These are phyloP conservation scores for Philonicus albiceps DNA, from an alignment of 2,888 invertebrate species.

Conservation along the genomic window DNA sequence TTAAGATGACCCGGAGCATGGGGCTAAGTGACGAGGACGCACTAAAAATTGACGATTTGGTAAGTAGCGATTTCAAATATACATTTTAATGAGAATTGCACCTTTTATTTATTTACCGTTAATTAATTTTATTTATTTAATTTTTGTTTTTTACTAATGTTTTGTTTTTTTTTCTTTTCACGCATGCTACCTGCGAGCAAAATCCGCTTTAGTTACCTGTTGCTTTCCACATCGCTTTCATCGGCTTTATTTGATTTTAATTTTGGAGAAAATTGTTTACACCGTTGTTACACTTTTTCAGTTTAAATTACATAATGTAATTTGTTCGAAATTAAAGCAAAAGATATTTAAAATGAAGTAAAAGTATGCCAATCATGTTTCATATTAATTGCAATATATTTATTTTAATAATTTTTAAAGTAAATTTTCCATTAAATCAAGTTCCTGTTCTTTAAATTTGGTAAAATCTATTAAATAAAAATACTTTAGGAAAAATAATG, in stretches of 20 bases:
- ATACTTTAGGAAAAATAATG: background rate
- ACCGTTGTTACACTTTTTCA: background rate
- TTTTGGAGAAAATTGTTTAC: background rate
- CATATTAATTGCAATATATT: background rate
- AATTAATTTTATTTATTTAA: no score
- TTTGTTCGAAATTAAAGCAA: background rate
- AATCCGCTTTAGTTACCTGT: conserved; percentile 1
- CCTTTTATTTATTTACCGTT: background rate
- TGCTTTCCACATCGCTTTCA: background rate
- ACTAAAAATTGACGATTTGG: conserved; percentile 68
- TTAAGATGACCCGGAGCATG: conserved; percentile 83
- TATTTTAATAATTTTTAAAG: background rate
- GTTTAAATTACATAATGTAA: background rate
- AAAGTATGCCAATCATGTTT: background rate
- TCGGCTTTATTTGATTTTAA: conserved; percentile 10
- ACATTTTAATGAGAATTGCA: conserved; percentile 52
- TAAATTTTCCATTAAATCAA: background rate
- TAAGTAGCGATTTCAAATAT: conserved; percentile 65
- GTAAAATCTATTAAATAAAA: background rate
- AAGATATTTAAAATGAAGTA: background rate
- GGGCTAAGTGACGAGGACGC: conserved; percentile 71
- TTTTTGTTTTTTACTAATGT: conserved; percentile 7
- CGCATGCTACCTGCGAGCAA: conserved; percentile 10
- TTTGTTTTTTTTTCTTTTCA: conserved; percentile 30
- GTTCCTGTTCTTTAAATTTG: background rate